Conservation (phyloP, 1,140 invertebrate species). For the Drosophila lacertosa region DNA sequence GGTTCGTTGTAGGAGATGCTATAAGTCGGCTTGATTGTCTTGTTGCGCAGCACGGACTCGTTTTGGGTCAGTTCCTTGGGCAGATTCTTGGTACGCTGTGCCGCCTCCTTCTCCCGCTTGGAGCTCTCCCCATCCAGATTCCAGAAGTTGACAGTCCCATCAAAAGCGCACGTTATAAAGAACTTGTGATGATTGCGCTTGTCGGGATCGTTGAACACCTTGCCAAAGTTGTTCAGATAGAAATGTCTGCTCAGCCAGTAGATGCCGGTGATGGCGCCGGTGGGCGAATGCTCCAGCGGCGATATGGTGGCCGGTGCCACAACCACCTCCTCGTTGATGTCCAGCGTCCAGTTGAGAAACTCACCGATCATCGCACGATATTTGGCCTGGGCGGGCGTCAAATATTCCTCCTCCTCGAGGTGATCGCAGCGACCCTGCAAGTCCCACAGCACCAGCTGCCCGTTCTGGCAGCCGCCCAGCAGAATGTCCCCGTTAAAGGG, state of each 20-base stretch:
- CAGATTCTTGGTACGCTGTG: slow-evolving; percentile 65
- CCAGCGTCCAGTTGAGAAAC: slow-evolving; percentile 89
- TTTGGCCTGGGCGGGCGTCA: slow-evolving; percentile 87
- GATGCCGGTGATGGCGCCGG: slow-evolving; percentile 87
- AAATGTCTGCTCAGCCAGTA: slow-evolving; percentile 88
- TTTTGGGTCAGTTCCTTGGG: slow-evolving; percentile 86
- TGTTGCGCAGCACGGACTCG: slow-evolving; percentile 86
- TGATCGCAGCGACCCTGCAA: slow-evolving; percentile 88
- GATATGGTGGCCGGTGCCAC: slow-evolving; percentile 87
- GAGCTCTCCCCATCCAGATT: slow-evolving; percentile 85
- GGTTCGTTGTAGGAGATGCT: slow-evolving; percentile 85
- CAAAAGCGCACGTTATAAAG: slow-evolving; percentile 87
- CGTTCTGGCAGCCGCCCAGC: slow-evolving; percentile 89
- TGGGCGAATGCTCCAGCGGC: slow-evolving; percentile 87
- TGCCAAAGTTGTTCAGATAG: slow-evolving; percentile 86
- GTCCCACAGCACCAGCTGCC: slow-evolving; percentile 90
- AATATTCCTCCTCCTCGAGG: slow-evolving; percentile 86
- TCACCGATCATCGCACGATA: slow-evolving; percentile 87
- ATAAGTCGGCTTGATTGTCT: slow-evolving; percentile 86
- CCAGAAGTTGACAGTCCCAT: slow-evolving; percentile 89
- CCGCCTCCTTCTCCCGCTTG: slow-evolving; percentile 29
- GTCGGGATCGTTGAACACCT: slow-evolving; percentile 82
- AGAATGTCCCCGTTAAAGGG: slow-evolving; percentile 88
- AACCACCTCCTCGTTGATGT: slow-evolving; percentile 85
- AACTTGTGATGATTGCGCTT: slow-evolving; percentile 85